Base-by-base conservation (phyloP, 92 coral and sea anemone genomes). In the Bergia sp. region DNA sequence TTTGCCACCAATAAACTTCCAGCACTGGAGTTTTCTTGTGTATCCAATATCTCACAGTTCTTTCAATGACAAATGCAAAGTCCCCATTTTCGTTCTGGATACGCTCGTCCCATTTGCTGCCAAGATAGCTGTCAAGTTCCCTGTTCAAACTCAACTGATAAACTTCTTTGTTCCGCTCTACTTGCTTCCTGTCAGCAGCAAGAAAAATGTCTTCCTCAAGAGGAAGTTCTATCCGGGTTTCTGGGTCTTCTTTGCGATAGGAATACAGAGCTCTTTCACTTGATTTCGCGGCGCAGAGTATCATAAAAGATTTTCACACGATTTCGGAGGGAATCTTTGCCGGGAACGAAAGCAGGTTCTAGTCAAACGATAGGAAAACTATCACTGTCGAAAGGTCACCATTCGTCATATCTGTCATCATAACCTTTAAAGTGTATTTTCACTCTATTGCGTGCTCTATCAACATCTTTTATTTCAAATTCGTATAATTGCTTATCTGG, bases 401-500 rank as follows among this genome's bases (percentile, higher is more conserved):
- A 90, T 44, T 92, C 95, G 57, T 91, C 90, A 39, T 45, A 88
- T 38, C 53, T 49, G 37, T 64, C 13, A 47, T 88, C 85, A 88
- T 90, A 88, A 6, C 91, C 93, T 37, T 18, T 41, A 45, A 91
- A 93, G 49, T 85, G 95, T n/a, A 92, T 92, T 92, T 88, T 83
- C 69, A 92, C 41, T 58, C 41, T 44, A 1, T 92, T 87, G 61
- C 44, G n/a, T 45, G 13, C 29, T 49, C 82, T 80, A 16, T 93
- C 95, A 72, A 92, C 93, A 61, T 92, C 93, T 42, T 44, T 74
- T 40, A 92, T 86, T 41, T 81, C 88, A 80, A 92, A 64, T 37
- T 89, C 90, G 21, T 92, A 92, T 36, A 92, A 85, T 21, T 89
- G 80, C 73, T 11, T 50, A 29, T 29, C 29, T 29, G 29, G 29